Percentiles rank a stretch among this genome's conserved stretches.
These are phyloP conservation scores for Epinephelus lanceolatus DNA, from an alignment of 2,113 vertebrate genomes.

Conservation along the genomic window DNA sequence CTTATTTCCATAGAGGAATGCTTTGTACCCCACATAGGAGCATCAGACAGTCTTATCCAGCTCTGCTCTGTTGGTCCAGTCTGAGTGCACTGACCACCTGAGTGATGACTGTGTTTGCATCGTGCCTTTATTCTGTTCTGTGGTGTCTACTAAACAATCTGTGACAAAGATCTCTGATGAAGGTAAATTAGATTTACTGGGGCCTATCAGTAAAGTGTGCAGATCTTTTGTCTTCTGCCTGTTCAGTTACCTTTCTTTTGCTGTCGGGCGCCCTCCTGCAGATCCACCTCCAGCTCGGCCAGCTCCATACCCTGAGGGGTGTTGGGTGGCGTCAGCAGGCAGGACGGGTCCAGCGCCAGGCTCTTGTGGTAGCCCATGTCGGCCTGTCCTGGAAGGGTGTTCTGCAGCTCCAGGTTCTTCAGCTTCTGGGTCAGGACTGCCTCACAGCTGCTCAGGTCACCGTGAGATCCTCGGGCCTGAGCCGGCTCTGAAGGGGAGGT, in stretches of 20 bases:
- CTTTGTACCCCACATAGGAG: too few relatives aligned
- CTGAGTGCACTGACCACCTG: not conserved
- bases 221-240: not conserved
- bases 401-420: slow-evolving; percentile 83
- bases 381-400: slow-evolving; percentile 70
- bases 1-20: too few relatives aligned
- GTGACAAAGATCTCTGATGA: not conserved
- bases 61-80: not conserved
- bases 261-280: slow-evolving; percentile 65
- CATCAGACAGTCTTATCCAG: not conserved
- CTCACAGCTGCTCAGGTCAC: slow-evolving; percentile 78
- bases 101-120: not conserved
- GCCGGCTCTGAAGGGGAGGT: slow-evolving; percentile 11
- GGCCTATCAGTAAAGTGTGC: not conserved
- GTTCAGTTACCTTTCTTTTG: slow-evolving; percentile 69
- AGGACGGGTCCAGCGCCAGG: slow-evolving; percentile 86
- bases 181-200: not conserved
- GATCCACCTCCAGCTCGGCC: slow-evolving; percentile 74
- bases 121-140: too few relatives aligned
- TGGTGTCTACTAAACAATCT: not conserved
- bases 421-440: slow-evolving; percentile 83
- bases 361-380: slow-evolving; percentile 79
- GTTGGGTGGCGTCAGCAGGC: slow-evolving; percentile 86
- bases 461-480: slow-evolving; percentile 47
- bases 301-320: slow-evolving; percentile 84